phyloP scores from a whole-genome alignment of 2,113 vertebrate species.

The Scytalopus superciliaris region DNA sequence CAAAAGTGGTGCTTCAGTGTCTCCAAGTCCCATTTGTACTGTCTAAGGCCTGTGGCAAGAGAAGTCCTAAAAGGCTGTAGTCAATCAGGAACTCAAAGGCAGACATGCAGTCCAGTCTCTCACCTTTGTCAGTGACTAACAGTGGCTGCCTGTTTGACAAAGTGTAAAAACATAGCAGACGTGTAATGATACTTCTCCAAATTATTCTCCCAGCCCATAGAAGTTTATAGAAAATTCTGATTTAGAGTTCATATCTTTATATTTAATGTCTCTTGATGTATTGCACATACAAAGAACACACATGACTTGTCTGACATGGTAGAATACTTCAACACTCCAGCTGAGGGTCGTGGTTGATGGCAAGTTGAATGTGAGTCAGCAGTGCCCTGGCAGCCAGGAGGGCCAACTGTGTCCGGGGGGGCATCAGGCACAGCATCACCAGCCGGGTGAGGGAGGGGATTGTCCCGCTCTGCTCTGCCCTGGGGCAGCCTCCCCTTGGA shows the following conservation, averaged over 20 bases:
- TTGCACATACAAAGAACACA: background rate
- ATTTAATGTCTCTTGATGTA: background rate
- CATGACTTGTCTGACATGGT: background rate
- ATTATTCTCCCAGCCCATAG: background rate
- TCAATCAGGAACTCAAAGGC: background rate
- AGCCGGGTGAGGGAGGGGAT: background rate
- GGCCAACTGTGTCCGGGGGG: background rate
- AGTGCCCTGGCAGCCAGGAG: background rate
- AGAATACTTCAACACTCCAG: background rate
- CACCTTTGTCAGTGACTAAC: background rate
- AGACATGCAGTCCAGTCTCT: background rate
- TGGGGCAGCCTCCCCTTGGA: background rate
- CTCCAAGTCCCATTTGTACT: background rate
- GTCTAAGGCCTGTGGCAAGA: background rate
- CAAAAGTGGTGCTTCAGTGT: background rate
- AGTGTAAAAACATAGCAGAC: background rate
- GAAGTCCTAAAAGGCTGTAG: background rate
- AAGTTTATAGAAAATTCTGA: background rate
- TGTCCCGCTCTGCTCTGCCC: background rate
- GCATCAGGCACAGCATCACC: background rate
- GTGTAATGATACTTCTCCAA: background rate
- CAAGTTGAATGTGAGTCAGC: background rate
- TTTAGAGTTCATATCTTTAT: background rate
- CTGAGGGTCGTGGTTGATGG: background rate
- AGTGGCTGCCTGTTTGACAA: background rate